Base-by-base conservation (phyloP, 2,888 invertebrate genomes). In the Rambutsinella grinnellia region DNA sequence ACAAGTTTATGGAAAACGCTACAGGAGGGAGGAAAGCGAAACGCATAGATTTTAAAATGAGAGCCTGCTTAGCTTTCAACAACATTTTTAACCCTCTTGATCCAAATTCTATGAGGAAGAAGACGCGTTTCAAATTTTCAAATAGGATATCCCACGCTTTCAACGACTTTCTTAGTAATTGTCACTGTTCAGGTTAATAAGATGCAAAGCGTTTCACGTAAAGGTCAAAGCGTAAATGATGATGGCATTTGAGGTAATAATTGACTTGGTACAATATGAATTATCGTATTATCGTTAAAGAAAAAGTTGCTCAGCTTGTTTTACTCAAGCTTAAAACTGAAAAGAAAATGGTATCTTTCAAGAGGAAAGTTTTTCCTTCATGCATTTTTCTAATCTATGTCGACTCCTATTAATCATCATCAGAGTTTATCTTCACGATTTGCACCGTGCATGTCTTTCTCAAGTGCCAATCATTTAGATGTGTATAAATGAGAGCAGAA, bases 111-210 rank as follows among this genome's bases (percentile, higher is more conserved):
- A 36, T 13, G 36, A 36, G 13, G 36, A 36, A 36, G 36, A 36
- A 8, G 36, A 36, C 13, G 13, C 36, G 36, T 36, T 36, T 36
- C 13, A 36, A 13, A 36, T 36, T 36, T 54, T 54, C n/a, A n/a
- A n/a, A n/a, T n/a, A n/a, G n/a, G n/a, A n/a, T n/a, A 21, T 54
- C 54, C 54, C 54, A 54, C 54, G 54, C 54, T 54, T 54, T 54
- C 54, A 54, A 23, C 36, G 36, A 36, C 36, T 36, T 36, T 36
- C 36, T 8, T 36, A 5, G 6, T 13, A 13, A 36, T 36, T 36
- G 36, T 36, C 36, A 36, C 36, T 36, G 36, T 13, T 36, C 36
- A 36, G 5, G 36, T 36, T n/a, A 13, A 13, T 36, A 36, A n/a
- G n/a, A 36, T 36, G 36, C 36, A 36, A 13, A 13, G 5, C 36